Conservation (phyloP, 2,113 vertebrate genomes). For the Arizona elegans region DNA sequence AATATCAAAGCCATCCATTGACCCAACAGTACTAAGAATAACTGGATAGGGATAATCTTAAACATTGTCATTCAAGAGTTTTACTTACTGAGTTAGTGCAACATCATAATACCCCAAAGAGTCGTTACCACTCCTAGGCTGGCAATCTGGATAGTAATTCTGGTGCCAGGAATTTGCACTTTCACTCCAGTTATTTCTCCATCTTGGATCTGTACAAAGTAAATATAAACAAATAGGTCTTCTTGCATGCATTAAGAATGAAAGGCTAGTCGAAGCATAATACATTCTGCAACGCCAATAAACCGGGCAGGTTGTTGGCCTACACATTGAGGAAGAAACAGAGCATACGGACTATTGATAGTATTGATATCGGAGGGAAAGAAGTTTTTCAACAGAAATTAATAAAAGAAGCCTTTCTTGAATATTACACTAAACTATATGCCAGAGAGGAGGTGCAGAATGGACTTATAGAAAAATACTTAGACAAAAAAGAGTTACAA, state of each 20-base stretch:
- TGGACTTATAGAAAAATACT: too few species aligned
- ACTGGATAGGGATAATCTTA: not conserved
- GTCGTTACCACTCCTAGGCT: constrained; percentile 20
- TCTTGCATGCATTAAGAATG: constrained; percentile 6
- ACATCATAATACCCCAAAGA: not conserved
- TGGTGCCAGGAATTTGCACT: constrained; percentile 37
- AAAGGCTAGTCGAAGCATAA: not conserved
- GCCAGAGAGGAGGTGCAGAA: too few species aligned
- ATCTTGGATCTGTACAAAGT: constrained; percentile 60
- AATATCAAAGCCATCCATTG: not conserved
- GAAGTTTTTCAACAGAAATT: too few species aligned
- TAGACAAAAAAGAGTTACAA: too few species aligned
- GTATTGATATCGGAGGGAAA: too few species aligned
- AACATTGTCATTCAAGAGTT: not conserved
- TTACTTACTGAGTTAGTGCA: constrained; percentile 53
- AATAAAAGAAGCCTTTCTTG: too few species aligned
- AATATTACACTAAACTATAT: too few species aligned
- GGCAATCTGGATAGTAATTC: constrained; percentile 54
- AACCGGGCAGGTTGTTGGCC: too few species aligned
- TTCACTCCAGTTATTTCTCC: constrained; percentile 39
- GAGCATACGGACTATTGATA: too few species aligned
- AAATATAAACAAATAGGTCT: constrained; percentile 8
- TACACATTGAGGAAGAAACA: too few species aligned
- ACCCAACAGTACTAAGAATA: not conserved
- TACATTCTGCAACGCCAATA: too few species aligned